Conservation (phyloP, 2,888 invertebrate genomes). For the Homarus gammarus region DNA sequence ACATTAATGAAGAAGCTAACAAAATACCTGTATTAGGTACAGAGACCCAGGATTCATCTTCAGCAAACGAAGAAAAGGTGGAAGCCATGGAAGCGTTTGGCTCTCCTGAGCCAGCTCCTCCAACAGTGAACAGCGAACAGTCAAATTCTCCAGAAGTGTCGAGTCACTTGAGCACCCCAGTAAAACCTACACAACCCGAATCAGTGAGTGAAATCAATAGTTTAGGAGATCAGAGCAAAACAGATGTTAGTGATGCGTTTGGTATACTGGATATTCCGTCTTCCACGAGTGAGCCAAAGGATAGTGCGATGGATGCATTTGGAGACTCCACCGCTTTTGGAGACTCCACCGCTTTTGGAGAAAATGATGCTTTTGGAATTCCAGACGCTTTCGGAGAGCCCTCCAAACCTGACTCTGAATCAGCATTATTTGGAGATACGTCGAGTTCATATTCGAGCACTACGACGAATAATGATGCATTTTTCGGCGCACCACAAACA, state of each 20-base stretch:
- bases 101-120: slow-evolving; percentile 65
- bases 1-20: slow-evolving; percentile 42
- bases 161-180: slow-evolving; percentile 41
- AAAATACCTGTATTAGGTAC: slow-evolving; percentile 30
- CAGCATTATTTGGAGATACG: slow-evolving; percentile 50
- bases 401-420: slow-evolving; percentile 34
- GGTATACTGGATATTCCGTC: slow-evolving; percentile 34
- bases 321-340: slow-evolving; percentile 19
- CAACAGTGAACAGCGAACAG: slow-evolving; percentile 32
- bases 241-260: slow-evolving; percentile 33
- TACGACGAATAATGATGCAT: slow-evolving; percentile 36
- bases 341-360: slow-evolving; percentile 19
- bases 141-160: slow-evolving; percentile 28
- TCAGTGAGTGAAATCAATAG: not conserved
- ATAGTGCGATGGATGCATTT: slow-evolving; percentile 36
- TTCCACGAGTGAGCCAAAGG: slow-evolving; percentile 32
- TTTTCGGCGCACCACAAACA: slow-evolving; percentile 52
- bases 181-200: slow-evolving; percentile 39
- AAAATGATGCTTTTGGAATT: slow-evolving; percentile 52
- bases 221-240: slow-evolving; percentile 26
- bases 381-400: slow-evolving; percentile 47
- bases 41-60: slow-evolving; percentile 49
- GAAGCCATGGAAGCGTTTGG: slow-evolving; percentile 68
- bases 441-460: slow-evolving; percentile 36
- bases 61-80: slow-evolving; percentile 53